Percentiles rank a stretch among this genome's conserved stretches.
Evolutionary conservation across 1,140 invertebrate genomes (phyloP).

Genomic region (Leptoteleia sp.): DNA sequence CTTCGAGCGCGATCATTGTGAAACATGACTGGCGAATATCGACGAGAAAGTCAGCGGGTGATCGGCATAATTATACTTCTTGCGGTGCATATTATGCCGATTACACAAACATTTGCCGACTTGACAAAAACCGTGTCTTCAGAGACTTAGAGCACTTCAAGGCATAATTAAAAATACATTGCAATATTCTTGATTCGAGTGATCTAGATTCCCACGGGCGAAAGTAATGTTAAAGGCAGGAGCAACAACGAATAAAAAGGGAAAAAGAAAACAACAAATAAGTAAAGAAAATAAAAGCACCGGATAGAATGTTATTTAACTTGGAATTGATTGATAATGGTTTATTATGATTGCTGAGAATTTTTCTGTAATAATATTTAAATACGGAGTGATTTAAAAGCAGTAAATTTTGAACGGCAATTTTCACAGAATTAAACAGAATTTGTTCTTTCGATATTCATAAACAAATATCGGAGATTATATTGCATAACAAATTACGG

Average conservation of each 20-base stretch:
- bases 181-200: background rate
- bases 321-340: slow-evolving; percentile 18
- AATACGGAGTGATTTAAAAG: too few relatives aligned
- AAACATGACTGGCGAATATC: slow-evolving; percentile 74
- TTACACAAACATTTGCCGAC: slow-evolving; percentile 27
- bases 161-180: background rate
- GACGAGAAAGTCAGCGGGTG: slow-evolving; percentile 73
- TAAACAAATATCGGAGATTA: too few relatives aligned
- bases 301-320: slow-evolving; percentile 12
- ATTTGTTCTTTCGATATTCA: too few relatives aligned
- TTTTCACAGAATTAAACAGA: too few relatives aligned
- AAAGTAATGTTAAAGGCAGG: too few relatives aligned
- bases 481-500: too few relatives aligned
- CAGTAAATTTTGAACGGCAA: too few relatives aligned
- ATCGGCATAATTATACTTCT: slow-evolving; percentile 71
- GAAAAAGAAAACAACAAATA: slow-evolving; percentile 19
- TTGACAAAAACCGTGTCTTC: background rate
- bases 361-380: slow-evolving; percentile 7
- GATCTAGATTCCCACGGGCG: slow-evolving; percentile 14
- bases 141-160: background rate
- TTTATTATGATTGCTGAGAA: slow-evolving; percentile 11
- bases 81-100: slow-evolving; percentile 35
- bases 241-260: too few relatives aligned
- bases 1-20: slow-evolving; percentile 71
- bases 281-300: slow-evolving; percentile 11